A percentile compares a stretch with the other conserved stretches of the same genome.
Evolutionary conservation across 1,140 invertebrate genomes (phyloP).

Genomic region (Aphelenchoides besseyi): DNA sequence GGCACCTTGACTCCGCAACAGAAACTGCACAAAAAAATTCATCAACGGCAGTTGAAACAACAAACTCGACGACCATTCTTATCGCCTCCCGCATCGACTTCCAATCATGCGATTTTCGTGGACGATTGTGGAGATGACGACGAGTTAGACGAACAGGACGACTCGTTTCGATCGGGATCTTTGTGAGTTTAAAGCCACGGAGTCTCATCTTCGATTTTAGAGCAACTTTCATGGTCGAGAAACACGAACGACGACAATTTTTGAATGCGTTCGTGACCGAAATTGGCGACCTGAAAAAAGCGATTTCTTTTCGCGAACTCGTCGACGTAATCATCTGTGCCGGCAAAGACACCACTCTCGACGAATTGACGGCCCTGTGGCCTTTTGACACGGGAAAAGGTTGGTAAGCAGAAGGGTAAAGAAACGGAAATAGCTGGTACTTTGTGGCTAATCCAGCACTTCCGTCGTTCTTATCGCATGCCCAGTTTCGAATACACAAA

Average conservation of each 20-base stretch:
- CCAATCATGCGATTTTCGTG: not conserved
- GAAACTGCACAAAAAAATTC: not conserved
- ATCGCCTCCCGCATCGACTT: not conserved
- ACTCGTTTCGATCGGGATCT: not conserved
- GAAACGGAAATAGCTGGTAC: too few species aligned
- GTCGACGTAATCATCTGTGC: slow-evolving; percentile 45
- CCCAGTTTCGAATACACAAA: not conserved
- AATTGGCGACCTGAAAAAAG: slow-evolving; percentile 27
- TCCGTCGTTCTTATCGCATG: not conserved
- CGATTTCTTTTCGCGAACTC: slow-evolving; percentile 41
- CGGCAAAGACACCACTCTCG: slow-evolving; percentile 34
- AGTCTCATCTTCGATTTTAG: slow-evolving; percentile 3
- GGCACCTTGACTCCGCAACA: not conserved
- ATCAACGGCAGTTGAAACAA: not conserved
- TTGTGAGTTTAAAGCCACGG: not conserved
- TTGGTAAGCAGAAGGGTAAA: too few species aligned
- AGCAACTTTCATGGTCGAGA: slow-evolving; percentile 16
- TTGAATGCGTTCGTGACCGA: slow-evolving; percentile 47
- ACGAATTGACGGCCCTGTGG: slow-evolving; percentile 29
- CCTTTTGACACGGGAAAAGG: slow-evolving; percentile 23
- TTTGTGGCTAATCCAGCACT: not conserved
- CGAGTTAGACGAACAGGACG: not conserved
- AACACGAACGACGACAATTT: slow-evolving; percentile 22
- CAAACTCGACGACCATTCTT: not conserved
- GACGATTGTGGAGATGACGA: not conserved